Evolutionary conservation across 2,888 invertebrate species (phyloP), one percentile per base, ranked within the genome.

Genomic region (Polia nebulosa): DNA sequence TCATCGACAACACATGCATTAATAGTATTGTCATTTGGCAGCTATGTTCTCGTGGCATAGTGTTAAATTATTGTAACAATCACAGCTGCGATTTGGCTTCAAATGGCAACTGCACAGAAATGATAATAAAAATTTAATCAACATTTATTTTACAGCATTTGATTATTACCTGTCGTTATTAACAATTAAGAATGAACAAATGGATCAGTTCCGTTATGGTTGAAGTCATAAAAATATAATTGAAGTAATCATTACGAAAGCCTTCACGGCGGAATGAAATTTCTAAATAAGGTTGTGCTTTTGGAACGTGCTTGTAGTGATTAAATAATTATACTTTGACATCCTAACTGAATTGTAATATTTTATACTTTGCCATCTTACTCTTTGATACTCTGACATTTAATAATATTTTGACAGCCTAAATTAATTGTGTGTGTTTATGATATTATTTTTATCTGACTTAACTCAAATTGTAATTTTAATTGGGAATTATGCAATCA

Each of bases 151-250:
- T 76, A 76, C 66, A 80, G 59, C 67, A 57, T 70, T 76, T 70
- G 52, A 81, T 82, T 80, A 70, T 77, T 72, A 71, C 78, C 75
- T 80, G 72, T 72, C 69, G 66, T 76, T 81, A 82, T 70, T 73
- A 72, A 75, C 80, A 80, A 85, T 84, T 81, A 85, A 64, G 75
- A 78, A 78, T 72, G 78, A 76, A 72, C 59, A 82, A 85, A 84
- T 82, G 78, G 72, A 80, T 76, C 78, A 70, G 72, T 83, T 80
- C 78, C 74, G 78, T 82, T 83, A 77, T 67, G 78, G 78, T 82
- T 76, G 56, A 56, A 66, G 72, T 76, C 64, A 80, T 85, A 81
- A 86, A 86, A 79, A 74, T 79, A 81, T 88, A 84, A 87, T 88
- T 83, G 78, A 63, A 81, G 64, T 78, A 84, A 85, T 82, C 72